Percentiles rank a stretch among this genome's conserved stretches.
Evolutionary conservation across 2,888 invertebrate species (phyloP).

Genomic region (Metopia argyrocephala): DNA sequence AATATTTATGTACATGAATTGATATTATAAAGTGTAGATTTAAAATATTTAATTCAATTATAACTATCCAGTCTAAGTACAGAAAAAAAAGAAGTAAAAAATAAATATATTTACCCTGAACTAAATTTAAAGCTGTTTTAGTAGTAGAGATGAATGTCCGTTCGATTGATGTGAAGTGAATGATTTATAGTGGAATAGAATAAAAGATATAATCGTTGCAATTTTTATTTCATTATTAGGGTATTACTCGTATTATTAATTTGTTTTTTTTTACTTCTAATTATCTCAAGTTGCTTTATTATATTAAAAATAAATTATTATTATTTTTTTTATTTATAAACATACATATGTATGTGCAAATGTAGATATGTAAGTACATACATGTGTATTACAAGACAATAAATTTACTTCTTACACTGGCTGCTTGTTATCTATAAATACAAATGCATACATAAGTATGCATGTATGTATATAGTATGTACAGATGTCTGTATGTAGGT

Average conservation of each 20-base stretch:
- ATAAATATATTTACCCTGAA: constrained; percentile 39
- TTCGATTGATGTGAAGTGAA: neutral
- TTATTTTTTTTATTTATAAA: constrained; percentile 11
- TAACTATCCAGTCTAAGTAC: no score
- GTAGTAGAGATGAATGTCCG: neutral
- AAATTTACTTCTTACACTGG: no score
- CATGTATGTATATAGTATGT: no score
- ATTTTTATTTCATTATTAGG: neutral
- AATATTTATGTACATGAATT: no score
- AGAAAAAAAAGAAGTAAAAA: neutral
- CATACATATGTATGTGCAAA: no score
- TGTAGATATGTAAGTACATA: no score
- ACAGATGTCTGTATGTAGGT: constrained; percentile 27
- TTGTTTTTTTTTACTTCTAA: constrained; percentile 29
- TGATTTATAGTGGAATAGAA: neutral
- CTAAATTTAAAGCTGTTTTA: constrained; percentile 2
- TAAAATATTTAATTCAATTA: no score
- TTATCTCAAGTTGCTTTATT: constrained; percentile 18
- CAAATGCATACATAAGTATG: no score
- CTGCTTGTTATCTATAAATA: no score
- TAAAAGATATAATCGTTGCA: neutral
- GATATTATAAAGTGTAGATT: no score
- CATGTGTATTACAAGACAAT: no score
- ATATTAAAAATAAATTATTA: constrained; percentile 7
- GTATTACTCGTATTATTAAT: no score